A percentile compares a stretch with the other conserved stretches of the same genome.
phyloP scores from a whole-genome alignment of 2,888 invertebrate species.

The Diaphora mendica region DNA sequence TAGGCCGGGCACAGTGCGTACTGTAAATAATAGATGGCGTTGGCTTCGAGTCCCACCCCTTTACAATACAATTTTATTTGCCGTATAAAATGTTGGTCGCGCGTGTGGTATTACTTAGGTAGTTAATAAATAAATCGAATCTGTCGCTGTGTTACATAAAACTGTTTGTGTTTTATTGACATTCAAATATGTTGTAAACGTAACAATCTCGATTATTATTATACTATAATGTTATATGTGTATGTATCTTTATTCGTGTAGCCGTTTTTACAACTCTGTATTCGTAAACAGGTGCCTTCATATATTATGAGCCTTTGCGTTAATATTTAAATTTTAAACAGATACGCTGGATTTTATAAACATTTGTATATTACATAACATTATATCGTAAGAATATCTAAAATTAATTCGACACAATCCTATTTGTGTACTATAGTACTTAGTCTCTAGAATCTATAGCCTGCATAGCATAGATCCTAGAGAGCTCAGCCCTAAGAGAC shows the following conservation, averaged over 20 bases:
- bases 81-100: slow-evolving; percentile 54
- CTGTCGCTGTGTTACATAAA: slow-evolving; percentile 53
- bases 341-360: neutral
- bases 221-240: neutral
- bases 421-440: neutral
- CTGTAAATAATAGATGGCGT: slow-evolving; percentile 79
- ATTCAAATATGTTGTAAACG: slow-evolving; percentile 43
- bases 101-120: slow-evolving; percentile 52
- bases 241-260: neutral
- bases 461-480: neutral
- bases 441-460: too few relatives aligned
- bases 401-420: neutral
- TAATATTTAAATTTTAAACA: neutral
- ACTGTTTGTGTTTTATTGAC: slow-evolving; percentile 49
- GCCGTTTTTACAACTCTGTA: neutral
- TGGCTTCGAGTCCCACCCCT: slow-evolving; percentile 70
- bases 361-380: too few relatives aligned
- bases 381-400: neutral
- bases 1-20: slow-evolving; percentile 70
- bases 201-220: slow-evolving; percentile 22
- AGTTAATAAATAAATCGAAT: slow-evolving; percentile 62
- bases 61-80: slow-evolving; percentile 70
- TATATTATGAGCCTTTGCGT: neutral
- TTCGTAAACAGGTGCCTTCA: neutral
- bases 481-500: neutral